phyloP scores from a whole-genome alignment of 2,888 invertebrate genomes.

The Nowickia ferox region DNA sequence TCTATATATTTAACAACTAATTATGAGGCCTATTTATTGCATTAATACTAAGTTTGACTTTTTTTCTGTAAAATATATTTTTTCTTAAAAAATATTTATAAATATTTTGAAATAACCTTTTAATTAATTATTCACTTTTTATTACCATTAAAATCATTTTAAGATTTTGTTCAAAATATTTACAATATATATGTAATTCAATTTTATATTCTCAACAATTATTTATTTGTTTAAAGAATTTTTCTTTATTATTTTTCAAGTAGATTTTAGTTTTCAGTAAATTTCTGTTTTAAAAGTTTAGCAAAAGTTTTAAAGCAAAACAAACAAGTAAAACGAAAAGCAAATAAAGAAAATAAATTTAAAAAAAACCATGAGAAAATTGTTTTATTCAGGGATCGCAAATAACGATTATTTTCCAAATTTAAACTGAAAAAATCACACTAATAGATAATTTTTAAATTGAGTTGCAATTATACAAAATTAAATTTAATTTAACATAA shows the following conservation, averaged over 20 bases:
- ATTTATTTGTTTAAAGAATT: conserved; percentile 72
- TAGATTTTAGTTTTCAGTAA: conserved; percentile 75
- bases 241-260: conserved; percentile 76
- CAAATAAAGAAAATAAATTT: conserved; percentile 73
- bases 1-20: conserved; percentile 18
- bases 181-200: neutral
- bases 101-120: neutral
- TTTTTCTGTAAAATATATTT: conserved; percentile 43
- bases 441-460: no score
- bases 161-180: neutral
- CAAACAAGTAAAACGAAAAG: conserved; percentile 77
- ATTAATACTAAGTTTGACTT: conserved; percentile 28
- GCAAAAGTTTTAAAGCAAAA: conserved; percentile 73
- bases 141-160: neutral
- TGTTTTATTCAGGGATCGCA: no score
- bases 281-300: conserved; percentile 73
- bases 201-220: conserved; percentile 23
- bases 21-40: conserved; percentile 64
- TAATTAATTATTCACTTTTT: conserved; percentile 17
- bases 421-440: no score
- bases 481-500: no score
- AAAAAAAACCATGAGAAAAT: conserved; percentile 57
- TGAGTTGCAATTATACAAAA: no score
- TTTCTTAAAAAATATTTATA: neutral
- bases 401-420: no score